phyloP scores from a whole-genome alignment of 2,888 invertebrate species.

The Eupithecia inturbata region DNA sequence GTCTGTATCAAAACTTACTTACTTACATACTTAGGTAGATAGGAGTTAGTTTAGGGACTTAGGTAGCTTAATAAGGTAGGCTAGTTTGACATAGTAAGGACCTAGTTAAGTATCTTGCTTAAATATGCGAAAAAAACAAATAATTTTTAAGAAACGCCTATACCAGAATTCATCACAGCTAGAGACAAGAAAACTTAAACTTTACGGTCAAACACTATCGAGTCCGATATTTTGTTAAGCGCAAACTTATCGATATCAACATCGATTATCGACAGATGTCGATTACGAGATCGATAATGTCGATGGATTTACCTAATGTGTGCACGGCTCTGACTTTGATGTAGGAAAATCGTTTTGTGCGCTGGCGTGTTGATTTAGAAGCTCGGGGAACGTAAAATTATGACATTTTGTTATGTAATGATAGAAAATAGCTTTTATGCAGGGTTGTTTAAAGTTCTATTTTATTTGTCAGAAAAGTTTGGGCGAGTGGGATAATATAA shows the following conservation, averaged over 20 bases:
- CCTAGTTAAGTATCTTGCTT: background rate
- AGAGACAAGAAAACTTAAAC: background rate
- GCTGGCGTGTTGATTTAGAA: conserved; percentile 31
- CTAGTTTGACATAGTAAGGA: background rate
- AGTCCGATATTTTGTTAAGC: conserved; percentile 47
- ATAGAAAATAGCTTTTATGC: background rate
- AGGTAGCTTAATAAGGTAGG: no score
- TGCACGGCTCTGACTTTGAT: conserved; percentile 39
- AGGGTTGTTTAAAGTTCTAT: background rate
- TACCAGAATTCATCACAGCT: background rate
- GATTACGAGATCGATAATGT: conserved; percentile 39
- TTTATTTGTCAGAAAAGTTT: background rate
- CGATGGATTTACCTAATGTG: conserved; percentile 44
- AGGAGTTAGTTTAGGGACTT: no score
- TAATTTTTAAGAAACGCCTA: conserved; percentile 8
- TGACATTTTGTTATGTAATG: background rate
- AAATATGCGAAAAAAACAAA: background rate
- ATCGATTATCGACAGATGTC: conserved; percentile 44
- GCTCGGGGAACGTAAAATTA: conserved; percentile 1
- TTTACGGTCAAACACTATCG: conserved; percentile 45
- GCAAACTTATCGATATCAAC: conserved; percentile 40
- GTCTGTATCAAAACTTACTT: no score
- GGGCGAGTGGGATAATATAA: background rate
- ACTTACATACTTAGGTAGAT: no score
- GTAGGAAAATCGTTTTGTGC: conserved; percentile 36